Conservation (phyloP, 2,888 invertebrate genomes). For the Pinctada fucata region DNA sequence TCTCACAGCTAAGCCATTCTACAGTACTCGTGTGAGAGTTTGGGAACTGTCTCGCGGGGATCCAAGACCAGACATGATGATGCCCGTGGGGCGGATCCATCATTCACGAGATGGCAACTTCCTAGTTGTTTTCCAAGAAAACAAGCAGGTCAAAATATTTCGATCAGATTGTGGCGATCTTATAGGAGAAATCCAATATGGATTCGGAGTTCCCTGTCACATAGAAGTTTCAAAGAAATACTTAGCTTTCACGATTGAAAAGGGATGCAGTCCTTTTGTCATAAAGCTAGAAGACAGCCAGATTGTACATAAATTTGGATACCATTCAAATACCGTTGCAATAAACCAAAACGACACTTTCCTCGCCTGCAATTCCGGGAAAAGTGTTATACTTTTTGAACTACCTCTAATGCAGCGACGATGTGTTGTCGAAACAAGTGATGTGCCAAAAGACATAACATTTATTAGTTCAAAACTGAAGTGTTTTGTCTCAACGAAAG, state of each 20-base stretch:
- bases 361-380: conserved; percentile 63
- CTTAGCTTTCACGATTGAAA: conserved; percentile 60
- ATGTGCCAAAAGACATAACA: conserved; percentile 59
- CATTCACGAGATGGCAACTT: conserved; percentile 64
- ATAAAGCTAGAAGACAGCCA: conserved; percentile 62
- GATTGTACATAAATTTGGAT: conserved; percentile 63
- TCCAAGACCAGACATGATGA: conserved; percentile 63
- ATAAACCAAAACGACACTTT: conserved; percentile 63
- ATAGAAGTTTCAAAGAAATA: conserved; percentile 62
- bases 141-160: conserved; percentile 58
- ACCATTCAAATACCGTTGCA: conserved; percentile 61
- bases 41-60: conserved; percentile 71
- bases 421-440: conserved; percentile 60
- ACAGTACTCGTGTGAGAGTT: conserved; percentile 59
- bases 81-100: conserved; percentile 60
- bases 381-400: conserved; percentile 57
- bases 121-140: conserved; percentile 63
- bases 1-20: conserved; percentile 63
- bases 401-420: conserved; percentile 66
- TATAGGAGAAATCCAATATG: conserved; percentile 61
- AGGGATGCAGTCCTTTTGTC: conserved; percentile 64
- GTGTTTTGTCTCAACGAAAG: conserved; percentile 62
- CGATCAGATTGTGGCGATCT: conserved; percentile 65
- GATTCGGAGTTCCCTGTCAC: conserved; percentile 50
- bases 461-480: conserved; percentile 56